A percentile compares a stretch with the other conserved stretches of the same genome.
These are phyloP conservation scores for Pogonomyrmex californicus DNA, from an alignment of 1,140 invertebrate genomes.

Conservation along the genomic window DNA sequence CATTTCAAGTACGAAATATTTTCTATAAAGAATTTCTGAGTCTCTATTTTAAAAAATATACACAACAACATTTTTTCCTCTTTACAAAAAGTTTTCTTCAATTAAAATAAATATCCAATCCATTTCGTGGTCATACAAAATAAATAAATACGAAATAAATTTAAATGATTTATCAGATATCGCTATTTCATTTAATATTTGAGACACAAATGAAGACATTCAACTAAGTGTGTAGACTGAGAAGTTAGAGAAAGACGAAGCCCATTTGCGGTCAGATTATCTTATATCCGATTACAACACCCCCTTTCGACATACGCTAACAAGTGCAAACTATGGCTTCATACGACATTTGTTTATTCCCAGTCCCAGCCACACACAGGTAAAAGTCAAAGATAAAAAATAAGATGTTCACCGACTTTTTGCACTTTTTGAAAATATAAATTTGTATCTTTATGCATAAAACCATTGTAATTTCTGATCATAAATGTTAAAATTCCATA, in stretches of 20 bases:
- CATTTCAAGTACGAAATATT: background rate
- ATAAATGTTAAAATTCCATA: conserved; percentile 21
- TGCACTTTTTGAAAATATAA: background rate
- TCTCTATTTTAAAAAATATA: background rate
- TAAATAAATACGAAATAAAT: background rate
- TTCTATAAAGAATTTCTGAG: background rate
- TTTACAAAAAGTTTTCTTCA: background rate
- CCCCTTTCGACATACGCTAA: conserved; percentile 67
- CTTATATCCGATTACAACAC: conserved; percentile 74
- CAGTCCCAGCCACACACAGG: background rate
- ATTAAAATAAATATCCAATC: background rate
- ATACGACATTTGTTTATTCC: conserved; percentile 21
- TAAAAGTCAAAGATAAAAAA: background rate
- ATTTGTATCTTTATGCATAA: background rate
- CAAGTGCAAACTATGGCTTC: conserved; percentile 72
- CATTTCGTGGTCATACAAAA: background rate
- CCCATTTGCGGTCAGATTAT: conserved; percentile 70
- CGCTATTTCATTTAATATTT: conserved; percentile 41
- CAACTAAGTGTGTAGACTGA: conserved; percentile 38
- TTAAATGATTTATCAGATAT: background rate
- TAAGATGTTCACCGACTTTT: background rate
- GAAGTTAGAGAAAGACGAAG: conserved; percentile 54
- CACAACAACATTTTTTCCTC: too few relatives aligned
- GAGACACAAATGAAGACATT: conserved; percentile 3
- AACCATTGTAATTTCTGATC: background rate